Base-by-base conservation (phyloP, 2,113 vertebrate genomes). In the Solea senegalensis region DNA sequence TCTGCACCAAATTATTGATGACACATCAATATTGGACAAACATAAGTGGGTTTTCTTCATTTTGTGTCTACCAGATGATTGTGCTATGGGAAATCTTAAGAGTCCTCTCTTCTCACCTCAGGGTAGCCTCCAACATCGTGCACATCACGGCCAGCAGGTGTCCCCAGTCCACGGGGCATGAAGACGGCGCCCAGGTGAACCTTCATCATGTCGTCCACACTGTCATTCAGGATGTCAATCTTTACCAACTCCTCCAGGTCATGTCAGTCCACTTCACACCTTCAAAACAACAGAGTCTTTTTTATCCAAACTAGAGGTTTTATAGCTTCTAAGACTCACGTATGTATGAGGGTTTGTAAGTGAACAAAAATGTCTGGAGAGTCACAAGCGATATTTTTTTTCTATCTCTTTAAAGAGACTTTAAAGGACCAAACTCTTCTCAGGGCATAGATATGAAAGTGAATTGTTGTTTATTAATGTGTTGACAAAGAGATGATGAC, bases 61-160 rank as follows among this genome's bases (percentile, higher is more conserved):
- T 52, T 55, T 21, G 28, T 34, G 54, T 56, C 48, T n/a, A 27
- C 26, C 45, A 7, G 43, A 5, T 34, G 48, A 16, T 39, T 66
- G 9, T 69, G 9, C 48, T 67, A 26, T 40, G 7, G 13, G 45
- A 12, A 34, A 55, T 58, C 9, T 46, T 2, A 52, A 51, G 21
- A 21, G 48, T 13, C 34, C 15, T 50, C 3, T 15, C 0, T 34
- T 41, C 63, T 73, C 82, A 97, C 97, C 96, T 98, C 92, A 16
- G 97, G 97, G 89, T 99, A 99, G 59, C 98, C 97, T 56, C 97
- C 98, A 71, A 99, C 98, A 2, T 99, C 97, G 0, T 99, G 98
- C 58, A 99, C 97, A 0, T 99, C 1, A 98, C 95, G 79, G 97
- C 98, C 88, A 99, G 92, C 51, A 99, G 94, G 87, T 99, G 97